These are phyloP conservation scores for Heliocidaris tuberculata DNA, from an alignment of 35 echinoderm and acorn worm genomes.

Conservation along the genomic window DNA sequence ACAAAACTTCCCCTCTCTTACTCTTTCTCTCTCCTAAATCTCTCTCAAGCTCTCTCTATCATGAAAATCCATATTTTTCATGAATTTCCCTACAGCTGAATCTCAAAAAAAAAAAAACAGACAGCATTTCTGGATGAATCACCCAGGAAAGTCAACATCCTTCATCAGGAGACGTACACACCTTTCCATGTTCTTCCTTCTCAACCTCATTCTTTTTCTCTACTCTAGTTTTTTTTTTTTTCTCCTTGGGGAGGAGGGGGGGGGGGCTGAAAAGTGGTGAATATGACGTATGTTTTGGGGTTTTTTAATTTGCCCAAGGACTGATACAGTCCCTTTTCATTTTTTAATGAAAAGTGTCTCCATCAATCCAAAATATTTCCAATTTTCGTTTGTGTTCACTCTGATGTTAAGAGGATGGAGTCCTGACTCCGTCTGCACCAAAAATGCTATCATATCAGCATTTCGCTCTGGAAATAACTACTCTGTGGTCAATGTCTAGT, in stretches of 20 bases:
- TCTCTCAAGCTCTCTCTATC: background rate
- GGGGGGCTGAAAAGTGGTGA: background rate
- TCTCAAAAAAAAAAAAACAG: background rate
- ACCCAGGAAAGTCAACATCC: background rate
- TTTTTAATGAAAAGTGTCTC: background rate
- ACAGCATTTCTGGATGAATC: background rate
- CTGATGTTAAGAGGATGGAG: no score
- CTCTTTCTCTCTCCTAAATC: background rate
- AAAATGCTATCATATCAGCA: no score
- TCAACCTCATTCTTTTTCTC: background rate
- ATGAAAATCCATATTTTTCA: no score
- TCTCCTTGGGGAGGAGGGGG: no score
- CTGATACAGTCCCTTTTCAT: background rate
- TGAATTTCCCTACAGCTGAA: background rate
- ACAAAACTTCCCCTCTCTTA: no score
- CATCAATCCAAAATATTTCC: no score
- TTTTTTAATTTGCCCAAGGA: background rate
- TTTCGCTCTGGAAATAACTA: no score
- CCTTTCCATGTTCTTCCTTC: conserved; percentile 1
- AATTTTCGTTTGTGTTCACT: no score
- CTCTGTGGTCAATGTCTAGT: no score
- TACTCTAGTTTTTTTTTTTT: background rate
- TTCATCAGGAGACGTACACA: background rate
- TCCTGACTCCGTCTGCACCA: no score
- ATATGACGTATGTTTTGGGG: background rate